Conservation (phyloP, 2,113 vertebrate genomes). For the Chrysochloris asiatica region DNA sequence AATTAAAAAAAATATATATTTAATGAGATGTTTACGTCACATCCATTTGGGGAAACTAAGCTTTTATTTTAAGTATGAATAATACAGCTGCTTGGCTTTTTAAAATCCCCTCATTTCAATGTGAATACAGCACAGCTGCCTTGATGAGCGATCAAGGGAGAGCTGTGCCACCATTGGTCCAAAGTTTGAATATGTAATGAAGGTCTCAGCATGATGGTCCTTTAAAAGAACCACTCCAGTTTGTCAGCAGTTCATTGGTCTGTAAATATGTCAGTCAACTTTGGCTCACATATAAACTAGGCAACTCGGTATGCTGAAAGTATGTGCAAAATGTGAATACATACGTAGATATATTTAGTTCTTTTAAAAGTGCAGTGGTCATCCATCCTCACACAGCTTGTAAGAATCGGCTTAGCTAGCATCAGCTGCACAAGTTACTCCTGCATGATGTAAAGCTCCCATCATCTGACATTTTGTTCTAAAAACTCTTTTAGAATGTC, state of each 20-base stretch:
- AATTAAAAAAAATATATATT: slow-evolving; percentile 81
- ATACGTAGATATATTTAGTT: slow-evolving; percentile 68
- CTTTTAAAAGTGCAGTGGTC: slow-evolving; percentile 72
- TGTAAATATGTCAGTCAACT: slow-evolving; percentile 28
- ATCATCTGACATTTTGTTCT: slow-evolving; percentile 80
- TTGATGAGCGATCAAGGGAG: slow-evolving; percentile 65
- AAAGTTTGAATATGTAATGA: slow-evolving; percentile 63
- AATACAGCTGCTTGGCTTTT: slow-evolving; percentile 79
- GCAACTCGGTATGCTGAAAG: background rate
- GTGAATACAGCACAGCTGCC: slow-evolving; percentile 81
- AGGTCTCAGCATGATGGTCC: background rate
- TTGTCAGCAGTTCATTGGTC: slow-evolving; percentile 32
- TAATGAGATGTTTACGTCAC: slow-evolving; percentile 82
- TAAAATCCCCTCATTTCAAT: slow-evolving; percentile 79
- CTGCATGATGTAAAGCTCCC: slow-evolving; percentile 67
- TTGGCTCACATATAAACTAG: background rate
- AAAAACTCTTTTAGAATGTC: slow-evolving; percentile 82
- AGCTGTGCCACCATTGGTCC: slow-evolving; percentile 38
- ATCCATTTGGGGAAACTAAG: slow-evolving; percentile 81
- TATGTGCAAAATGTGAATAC: slow-evolving; percentile 33
- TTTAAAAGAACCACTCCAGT: slow-evolving; percentile 63
- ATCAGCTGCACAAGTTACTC: slow-evolving; percentile 73
- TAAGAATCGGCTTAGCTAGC: slow-evolving; percentile 74
- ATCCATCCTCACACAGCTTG: slow-evolving; percentile 59
- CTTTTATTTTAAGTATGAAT: slow-evolving; percentile 81